Evolutionary conservation across 2,797 vertebrate species (phyloP).

Genomic region (Hemibagrus guttatus): DNA sequence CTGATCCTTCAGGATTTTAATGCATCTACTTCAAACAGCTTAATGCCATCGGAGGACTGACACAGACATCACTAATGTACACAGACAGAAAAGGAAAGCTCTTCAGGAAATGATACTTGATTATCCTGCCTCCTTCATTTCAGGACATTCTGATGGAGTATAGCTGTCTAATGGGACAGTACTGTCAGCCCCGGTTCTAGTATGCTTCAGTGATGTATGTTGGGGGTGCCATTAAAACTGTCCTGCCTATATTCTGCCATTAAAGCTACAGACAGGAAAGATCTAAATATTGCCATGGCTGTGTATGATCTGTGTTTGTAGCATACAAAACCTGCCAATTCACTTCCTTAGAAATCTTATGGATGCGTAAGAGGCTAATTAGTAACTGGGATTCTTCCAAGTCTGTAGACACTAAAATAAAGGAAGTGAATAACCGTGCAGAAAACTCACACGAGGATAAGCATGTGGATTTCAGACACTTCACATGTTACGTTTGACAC

Average conservation of each 20-base stretch:
- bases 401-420: not conserved
- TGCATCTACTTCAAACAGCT: slow-evolving; percentile 36
- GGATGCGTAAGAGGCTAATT: slow-evolving; percentile 17
- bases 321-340: not conserved
- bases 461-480: not conserved
- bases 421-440: not conserved
- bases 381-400: slow-evolving; percentile 24
- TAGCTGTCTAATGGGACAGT: slow-evolving; percentile 32
- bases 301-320: not conserved
- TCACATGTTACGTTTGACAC: not conserved
- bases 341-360: not conserved
- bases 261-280: not conserved
- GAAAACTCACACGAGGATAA: not conserved
- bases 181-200: slow-evolving; percentile 22
- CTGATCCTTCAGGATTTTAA: slow-evolving; percentile 47
- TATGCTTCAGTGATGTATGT: slow-evolving; percentile 30
- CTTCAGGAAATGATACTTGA: slow-evolving; percentile 47
- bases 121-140: slow-evolving; percentile 42
- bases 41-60: slow-evolving; percentile 28
- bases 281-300: not conserved
- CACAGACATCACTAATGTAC: slow-evolving; percentile 33
- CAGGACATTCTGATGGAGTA: slow-evolving; percentile 36
- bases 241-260: slow-evolving; percentile 12
- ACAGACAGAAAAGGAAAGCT: slow-evolving; percentile 22
- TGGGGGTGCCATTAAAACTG: slow-evolving; percentile 19